Conservation (phyloP, 2,113 vertebrate genomes). For the Pluvianellus socialis region DNA sequence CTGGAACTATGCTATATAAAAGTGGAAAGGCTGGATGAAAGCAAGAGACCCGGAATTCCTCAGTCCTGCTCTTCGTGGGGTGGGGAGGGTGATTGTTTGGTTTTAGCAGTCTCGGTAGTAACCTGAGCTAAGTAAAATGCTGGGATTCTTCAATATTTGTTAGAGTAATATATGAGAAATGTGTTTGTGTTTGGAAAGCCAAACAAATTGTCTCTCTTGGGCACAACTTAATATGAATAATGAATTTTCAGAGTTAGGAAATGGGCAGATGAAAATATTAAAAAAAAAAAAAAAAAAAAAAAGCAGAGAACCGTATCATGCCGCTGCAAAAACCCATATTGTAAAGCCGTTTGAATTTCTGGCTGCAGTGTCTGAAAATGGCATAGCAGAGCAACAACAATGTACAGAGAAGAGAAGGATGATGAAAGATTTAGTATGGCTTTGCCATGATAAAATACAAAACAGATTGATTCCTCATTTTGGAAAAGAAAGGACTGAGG, state of each 20-base stretch:
- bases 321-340: neutral
- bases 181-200: neutral
- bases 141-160: neutral
- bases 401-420: neutral
- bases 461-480: neutral
- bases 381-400: neutral
- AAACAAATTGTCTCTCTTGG: conserved; percentile 16
- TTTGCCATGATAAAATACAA: neutral
- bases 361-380: neutral
- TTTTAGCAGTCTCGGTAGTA: neutral
- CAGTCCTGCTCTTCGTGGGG: neutral
- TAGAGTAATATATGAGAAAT: neutral
- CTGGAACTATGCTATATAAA: neutral
- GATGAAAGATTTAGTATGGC: neutral
- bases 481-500: neutral
- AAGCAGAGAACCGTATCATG: neutral
- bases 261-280: neutral
- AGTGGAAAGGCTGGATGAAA: neutral
- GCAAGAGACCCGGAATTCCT: neutral
- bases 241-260: conserved; percentile 11
- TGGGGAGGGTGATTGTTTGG: neutral
- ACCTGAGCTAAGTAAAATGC: neutral
- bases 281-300: neutral
- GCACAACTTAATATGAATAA: neutral
- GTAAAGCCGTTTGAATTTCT: neutral